Base-by-base conservation (phyloP, 2,113 vertebrate species). In the Epinephelus moara region DNA sequence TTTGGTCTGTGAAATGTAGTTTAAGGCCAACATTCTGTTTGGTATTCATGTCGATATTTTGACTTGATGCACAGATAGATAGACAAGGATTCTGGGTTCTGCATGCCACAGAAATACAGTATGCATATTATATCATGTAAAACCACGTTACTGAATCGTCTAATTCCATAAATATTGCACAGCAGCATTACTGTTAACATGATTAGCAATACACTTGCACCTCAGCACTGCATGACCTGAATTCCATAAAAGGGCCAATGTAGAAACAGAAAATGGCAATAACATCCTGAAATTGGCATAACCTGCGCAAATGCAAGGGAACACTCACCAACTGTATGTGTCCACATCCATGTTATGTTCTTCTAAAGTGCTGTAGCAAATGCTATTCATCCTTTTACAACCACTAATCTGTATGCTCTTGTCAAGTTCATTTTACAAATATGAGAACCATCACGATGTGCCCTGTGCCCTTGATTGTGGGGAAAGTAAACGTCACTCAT, bases 401-500 rank as follows among this genome's bases (percentile, higher is more conserved):
- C 3, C 18, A 33, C 33, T 5, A 8, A 13, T 33, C 33, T 25
- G 53, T 3, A 33, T 30, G 21, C 27, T n/a, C 14, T 53, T 18
- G 17, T 73, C 56, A 25, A 49, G 70, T 30, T 60, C 6, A 33
- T 30, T 73, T 33, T 30, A 17, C 4, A 30, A 19, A 25, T 18
- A 40, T 53, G 14, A 68, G 19, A 57, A 19, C 69, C 30, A 21
- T 23, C 9, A 18, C 42, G 21, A 68, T 63, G 25, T 70, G 4
- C 1, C 10, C 8, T 37, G 55, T 5, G 73, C 19, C 55, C 21
- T 21, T 67, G 19, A 40, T 23, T 63, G 19, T 60, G 15, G 56
- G 42, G 52, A 33, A 72, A 47, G 37, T 56, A 23, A 37, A 7
- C 17, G 6, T 71, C 60, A 62, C 15, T 62, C 56, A 70, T 78